Percentiles rank a stretch among this genome's conserved stretches.
Evolutionary conservation across 2,888 invertebrate genomes (phyloP).

Genomic region (Acleris emargana): DNA sequence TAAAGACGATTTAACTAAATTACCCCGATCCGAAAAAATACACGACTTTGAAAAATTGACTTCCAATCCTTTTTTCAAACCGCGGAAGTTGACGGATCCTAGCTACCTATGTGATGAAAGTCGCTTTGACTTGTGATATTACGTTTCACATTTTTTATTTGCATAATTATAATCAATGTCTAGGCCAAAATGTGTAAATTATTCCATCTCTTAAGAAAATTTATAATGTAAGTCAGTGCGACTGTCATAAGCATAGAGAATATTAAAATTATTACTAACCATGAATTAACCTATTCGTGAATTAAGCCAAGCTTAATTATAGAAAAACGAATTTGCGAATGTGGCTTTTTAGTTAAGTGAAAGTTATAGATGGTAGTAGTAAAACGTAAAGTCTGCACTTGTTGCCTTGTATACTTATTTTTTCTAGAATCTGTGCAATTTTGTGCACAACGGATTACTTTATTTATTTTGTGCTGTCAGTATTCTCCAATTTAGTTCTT

Average conservation of each 20-base stretch:
- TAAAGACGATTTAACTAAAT: conserved; percentile 36
- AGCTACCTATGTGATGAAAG: conserved; percentile 52
- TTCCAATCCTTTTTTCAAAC: conserved; percentile 29
- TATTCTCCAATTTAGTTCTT: conserved; percentile 49
- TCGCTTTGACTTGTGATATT: conserved; percentile 53
- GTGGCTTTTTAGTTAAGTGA: conserved; percentile 74
- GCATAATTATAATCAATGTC: conserved; percentile 47
- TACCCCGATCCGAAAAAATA: conserved; percentile 36
- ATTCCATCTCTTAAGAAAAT: conserved; percentile 38
- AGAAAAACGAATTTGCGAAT: conserved; percentile 69
- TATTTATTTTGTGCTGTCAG: conserved; percentile 74
- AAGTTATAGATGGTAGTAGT: conserved; percentile 75
- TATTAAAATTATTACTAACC: conserved; percentile 63
- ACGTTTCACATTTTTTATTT: conserved; percentile 45
- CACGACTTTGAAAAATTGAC: conserved; percentile 40
- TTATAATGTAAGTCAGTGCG: conserved; percentile 49
- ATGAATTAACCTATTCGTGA: conserved; percentile 75
- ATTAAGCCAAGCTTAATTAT: conserved; percentile 76
- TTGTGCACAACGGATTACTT: conserved; percentile 63
- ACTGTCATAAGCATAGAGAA: conserved; percentile 53
- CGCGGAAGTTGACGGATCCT: conserved; percentile 30
- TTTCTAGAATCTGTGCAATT: conserved; percentile 72
- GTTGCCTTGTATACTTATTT: conserved; percentile 81
- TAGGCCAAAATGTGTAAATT: conserved; percentile 46
- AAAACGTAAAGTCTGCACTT: conserved; percentile 83